Evolutionary conservation across 2,797 vertebrate genomes (phyloP).

Genomic region (Remorina albescens): DNA sequence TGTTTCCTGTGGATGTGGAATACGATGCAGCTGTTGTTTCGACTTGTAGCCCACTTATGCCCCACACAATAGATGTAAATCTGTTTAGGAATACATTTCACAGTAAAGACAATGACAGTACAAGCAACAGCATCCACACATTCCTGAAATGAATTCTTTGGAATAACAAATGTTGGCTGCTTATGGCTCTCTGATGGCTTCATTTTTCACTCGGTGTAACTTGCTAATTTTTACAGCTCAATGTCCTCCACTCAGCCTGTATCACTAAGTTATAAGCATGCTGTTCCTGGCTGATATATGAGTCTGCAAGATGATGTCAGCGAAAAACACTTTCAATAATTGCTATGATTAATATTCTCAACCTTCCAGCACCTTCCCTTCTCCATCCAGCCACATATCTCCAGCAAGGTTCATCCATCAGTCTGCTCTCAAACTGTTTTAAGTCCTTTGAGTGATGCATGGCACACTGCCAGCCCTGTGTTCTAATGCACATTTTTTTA

Average conservation of each 20-base stretch:
- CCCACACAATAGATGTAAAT: slow-evolving; percentile 56
- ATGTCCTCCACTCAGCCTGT: slow-evolving; percentile 77
- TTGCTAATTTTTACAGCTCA: slow-evolving; percentile 85
- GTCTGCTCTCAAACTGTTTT: slow-evolving; percentile 89
- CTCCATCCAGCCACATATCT: slow-evolving; percentile 85
- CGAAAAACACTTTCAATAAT: slow-evolving; percentile 96
- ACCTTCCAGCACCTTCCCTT: slow-evolving; percentile 92
- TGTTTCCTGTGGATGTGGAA: slow-evolving; percentile 61
- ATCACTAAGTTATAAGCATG: slow-evolving; percentile 83
- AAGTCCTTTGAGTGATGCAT: slow-evolving; percentile 94
- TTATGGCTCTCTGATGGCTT: slow-evolving; percentile 77
- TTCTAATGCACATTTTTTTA: slow-evolving; percentile 90
- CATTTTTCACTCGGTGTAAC: slow-evolving; percentile 82
- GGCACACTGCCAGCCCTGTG: slow-evolving; percentile 89
- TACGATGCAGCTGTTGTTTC: slow-evolving; percentile 49
- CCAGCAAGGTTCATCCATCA: slow-evolving; percentile 94
- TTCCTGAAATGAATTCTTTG: slow-evolving; percentile 61
- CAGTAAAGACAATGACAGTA: slow-evolving; percentile 41
- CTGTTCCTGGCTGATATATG: slow-evolving; percentile 90
- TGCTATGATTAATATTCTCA: slow-evolving; percentile 97
- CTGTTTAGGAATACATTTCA: slow-evolving; percentile 43
- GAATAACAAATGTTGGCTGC: slow-evolving; percentile 76
- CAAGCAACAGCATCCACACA: slow-evolving; percentile 61
- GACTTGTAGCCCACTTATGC: slow-evolving; percentile 52
- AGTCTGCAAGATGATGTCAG: slow-evolving; percentile 91